Base-by-base conservation (phyloP, 2,888 invertebrate genomes). In the Scaeva pyrastri region DNA sequence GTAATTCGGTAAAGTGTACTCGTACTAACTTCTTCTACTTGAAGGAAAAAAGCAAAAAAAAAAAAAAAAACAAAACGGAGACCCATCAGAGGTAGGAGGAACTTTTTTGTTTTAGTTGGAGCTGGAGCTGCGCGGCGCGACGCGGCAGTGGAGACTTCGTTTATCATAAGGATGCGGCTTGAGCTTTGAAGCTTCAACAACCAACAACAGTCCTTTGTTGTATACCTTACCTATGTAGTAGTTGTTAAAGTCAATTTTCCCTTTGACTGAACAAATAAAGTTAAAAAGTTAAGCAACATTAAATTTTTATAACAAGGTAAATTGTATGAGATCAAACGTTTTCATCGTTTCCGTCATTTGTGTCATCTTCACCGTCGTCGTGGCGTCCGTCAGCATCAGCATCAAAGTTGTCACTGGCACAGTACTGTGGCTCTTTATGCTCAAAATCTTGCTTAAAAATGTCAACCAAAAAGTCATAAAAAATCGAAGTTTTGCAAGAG, bases 281-380 rank as follows among this genome's bases (percentile, higher is more conserved):
- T 85, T 85, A 80, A 56, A 85, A 80, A 76, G 76, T 85, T 85
- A 80, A 56, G 85, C 76, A 80, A 80, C 80, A 85, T 85, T 85
- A 73, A 85, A 80, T 80, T 85, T 85, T 85, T 85, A 31, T 31
- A 85, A 85, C 85, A 85, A 85, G 85, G 81, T 85, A 75, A 68
- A 79, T 72, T 74, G 70, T 68, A 52, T 7, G 31, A 80, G 76
- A 80, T 85, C 85, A 85, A 85, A 85, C 73, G 76, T 56, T 80
- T 85, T 80, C 75, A 62, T 60, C 31, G 68, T 55, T 73, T 55
- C 68, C 31, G 31, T 31, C 31, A 31, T 31, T 31, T 31, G 31
- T 31, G 60, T 45, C n/a, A 26, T 23, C n/a, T 43, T 60, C 50
- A 21, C n/a, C n/a, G 26, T 11, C 21, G 31, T 11, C 12, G 2